Percentiles rank a stretch among this genome's conserved stretches.
Conservation (phyloP, 64 coral and sea anemone genomes). For the Hydrozoanthus tunicans region DNA sequence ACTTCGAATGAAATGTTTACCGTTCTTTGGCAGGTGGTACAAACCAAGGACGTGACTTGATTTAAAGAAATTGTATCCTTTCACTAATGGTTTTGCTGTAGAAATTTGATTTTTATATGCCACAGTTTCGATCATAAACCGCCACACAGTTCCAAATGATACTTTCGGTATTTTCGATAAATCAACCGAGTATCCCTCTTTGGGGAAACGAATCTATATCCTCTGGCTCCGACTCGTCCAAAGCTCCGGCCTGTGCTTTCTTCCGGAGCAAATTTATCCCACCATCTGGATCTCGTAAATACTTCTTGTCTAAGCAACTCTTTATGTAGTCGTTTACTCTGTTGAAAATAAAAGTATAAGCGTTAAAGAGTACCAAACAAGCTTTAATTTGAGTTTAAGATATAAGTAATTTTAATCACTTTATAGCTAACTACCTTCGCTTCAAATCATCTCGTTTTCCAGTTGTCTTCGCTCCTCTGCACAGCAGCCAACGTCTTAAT, state of each 20-base stretch:
- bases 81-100: background rate
- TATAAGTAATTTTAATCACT: background rate
- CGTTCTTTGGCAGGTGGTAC: no score
- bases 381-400: background rate
- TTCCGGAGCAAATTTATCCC: background rate
- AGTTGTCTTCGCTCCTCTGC: no score
- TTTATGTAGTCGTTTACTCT: constrained; percentile 8
- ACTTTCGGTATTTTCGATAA: background rate
- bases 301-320: background rate
- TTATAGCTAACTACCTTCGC: background rate
- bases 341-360: background rate
- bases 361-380: background rate
- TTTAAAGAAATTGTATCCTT: background rate
- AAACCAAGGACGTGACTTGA: no score
- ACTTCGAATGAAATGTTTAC: no score
- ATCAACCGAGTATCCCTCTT: background rate
- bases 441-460: no score
- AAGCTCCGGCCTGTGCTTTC: background rate
- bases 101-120: background rate
- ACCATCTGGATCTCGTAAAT: no score
- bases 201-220: background rate
- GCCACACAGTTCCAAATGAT: background rate
- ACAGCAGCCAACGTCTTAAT: background rate
- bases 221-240: background rate
- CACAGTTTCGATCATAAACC: background rate